Conservation (phyloP, 1,140 invertebrate species). For the Chelonus insularis region DNA sequence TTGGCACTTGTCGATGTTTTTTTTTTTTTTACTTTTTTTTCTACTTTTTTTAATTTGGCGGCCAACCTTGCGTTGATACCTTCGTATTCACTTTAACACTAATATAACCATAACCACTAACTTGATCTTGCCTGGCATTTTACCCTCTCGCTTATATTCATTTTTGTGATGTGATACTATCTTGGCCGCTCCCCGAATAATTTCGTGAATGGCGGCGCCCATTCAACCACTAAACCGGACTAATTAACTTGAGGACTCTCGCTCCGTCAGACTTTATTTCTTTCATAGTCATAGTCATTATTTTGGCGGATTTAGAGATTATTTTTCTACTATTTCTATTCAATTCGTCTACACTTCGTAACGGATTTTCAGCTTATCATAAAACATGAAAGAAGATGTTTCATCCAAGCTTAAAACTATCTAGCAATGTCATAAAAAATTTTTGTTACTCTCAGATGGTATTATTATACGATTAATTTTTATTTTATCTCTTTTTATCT, state of each 20-base stretch:
- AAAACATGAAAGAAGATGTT: too few species aligned
- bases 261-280: constrained; percentile 36
- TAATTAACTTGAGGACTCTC: constrained; percentile 46
- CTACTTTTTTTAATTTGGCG: background rate
- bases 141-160: constrained; percentile 15
- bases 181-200: constrained; percentile 33
- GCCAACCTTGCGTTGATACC: background rate
- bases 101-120: constrained; percentile 22
- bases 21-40: background rate
- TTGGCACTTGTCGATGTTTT: background rate
- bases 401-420: too few species aligned
- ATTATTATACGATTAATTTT: too few species aligned
- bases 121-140: background rate
- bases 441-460: too few species aligned
- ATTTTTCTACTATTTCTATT: too few species aligned
- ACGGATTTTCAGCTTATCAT: too few species aligned
- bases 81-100: constrained; percentile 20
- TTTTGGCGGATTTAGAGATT: background rate
- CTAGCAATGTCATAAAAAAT: too few species aligned
- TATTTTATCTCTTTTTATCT: too few species aligned
- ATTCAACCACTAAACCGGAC: constrained; percentile 32
- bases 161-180: constrained; percentile 18
- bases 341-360: too few species aligned
- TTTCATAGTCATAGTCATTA: constrained; percentile 23
- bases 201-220: constrained; percentile 34